Evolutionary conservation across 2,888 invertebrate genomes (phyloP).

Genomic region (Pseudoips prasinana): DNA sequence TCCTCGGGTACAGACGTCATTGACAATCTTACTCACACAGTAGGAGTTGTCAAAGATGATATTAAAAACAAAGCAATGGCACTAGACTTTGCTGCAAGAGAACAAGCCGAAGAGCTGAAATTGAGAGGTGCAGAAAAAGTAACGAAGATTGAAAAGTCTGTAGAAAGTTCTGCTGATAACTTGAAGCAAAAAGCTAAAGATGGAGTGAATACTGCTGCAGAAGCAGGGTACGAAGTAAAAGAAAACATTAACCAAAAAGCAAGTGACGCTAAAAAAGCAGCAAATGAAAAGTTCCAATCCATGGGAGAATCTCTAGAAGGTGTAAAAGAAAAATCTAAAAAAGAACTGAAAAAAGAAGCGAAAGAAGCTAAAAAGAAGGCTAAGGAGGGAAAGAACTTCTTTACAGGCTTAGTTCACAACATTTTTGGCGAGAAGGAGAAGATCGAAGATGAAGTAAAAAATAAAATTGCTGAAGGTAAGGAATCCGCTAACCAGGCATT

Average conservation of each 20-base stretch:
- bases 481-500: slow-evolving; percentile 57
- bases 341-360: slow-evolving; percentile 52
- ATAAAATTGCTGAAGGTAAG: slow-evolving; percentile 61
- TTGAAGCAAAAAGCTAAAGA: slow-evolving; percentile 56
- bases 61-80: slow-evolving; percentile 62
- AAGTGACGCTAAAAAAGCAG: slow-evolving; percentile 48
- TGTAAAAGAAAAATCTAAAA: slow-evolving; percentile 54
- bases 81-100: slow-evolving; percentile 62
- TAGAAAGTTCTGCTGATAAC: slow-evolving; percentile 47
- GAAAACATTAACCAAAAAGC: slow-evolving; percentile 49
- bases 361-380: slow-evolving; percentile 68
- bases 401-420: slow-evolving; percentile 69
- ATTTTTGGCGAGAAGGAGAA: slow-evolving; percentile 75
- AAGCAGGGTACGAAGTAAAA: slow-evolving; percentile 44
- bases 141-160: slow-evolving; percentile 47
- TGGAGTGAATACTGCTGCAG: slow-evolving; percentile 51
- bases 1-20: slow-evolving; percentile 48
- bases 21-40: slow-evolving; percentile 57
- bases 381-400: slow-evolving; percentile 71
- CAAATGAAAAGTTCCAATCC: slow-evolving; percentile 54
- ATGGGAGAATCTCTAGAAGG: slow-evolving; percentile 54
- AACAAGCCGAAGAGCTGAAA: slow-evolving; percentile 61
- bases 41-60: slow-evolving; percentile 55
- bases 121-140: slow-evolving; percentile 47
- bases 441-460: slow-evolving; percentile 65